These are phyloP conservation scores for Centrocercus urophasianus DNA, from an alignment of 2,113 vertebrate species.

Conservation along the genomic window DNA sequence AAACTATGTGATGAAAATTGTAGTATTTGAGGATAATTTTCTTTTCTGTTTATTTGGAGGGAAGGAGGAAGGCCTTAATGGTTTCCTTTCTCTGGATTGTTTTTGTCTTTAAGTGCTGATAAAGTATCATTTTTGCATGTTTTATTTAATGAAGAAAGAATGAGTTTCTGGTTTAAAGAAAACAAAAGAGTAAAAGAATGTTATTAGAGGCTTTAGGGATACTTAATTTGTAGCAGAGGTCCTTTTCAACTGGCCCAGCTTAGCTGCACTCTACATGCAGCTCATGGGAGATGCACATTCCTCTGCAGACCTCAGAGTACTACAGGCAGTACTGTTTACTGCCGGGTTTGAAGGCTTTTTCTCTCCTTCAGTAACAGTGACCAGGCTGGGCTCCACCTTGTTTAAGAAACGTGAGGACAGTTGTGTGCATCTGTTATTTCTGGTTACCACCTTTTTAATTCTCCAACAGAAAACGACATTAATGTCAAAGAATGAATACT, in stretches of 20 bases:
- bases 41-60: not conserved
- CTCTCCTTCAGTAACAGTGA: accelerated
- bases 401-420: not conserved
- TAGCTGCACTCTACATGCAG: accelerated
- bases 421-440: accelerated
- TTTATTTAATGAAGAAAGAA: not conserved
- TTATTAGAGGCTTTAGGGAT: not conserved
- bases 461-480: not conserved
- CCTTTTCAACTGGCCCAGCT: not conserved
- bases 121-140: not conserved
- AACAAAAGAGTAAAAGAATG: not conserved
- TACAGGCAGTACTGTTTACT: not conserved
- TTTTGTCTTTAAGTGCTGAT: not conserved
- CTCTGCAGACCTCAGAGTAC: not conserved
- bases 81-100: not conserved
- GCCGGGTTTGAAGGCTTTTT: not conserved
- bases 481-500: not conserved
- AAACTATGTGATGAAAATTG: not conserved
- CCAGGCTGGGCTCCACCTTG: accelerated
- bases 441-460: not conserved
- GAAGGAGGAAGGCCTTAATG: not conserved
- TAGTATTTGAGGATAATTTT: not conserved
- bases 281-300: not conserved
- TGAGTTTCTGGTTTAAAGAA: not conserved
- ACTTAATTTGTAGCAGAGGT: not conserved